These are phyloP conservation scores for Paralichthys olivaceus DNA, from an alignment of 2,113 vertebrate species.

Conservation along the genomic window DNA sequence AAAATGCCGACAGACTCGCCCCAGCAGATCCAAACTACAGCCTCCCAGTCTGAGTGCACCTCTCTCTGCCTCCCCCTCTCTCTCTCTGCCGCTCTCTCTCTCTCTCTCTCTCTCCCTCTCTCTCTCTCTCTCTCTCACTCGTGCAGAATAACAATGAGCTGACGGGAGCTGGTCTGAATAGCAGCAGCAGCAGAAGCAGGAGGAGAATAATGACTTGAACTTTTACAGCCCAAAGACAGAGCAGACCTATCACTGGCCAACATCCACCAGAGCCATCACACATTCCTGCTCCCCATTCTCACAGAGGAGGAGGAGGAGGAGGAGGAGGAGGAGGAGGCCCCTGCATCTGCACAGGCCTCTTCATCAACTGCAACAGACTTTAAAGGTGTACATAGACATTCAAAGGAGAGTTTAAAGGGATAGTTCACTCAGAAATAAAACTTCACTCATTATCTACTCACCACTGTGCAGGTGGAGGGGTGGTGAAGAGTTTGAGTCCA, in stretches of 20 bases:
- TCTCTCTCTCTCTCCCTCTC: conserved; percentile 58
- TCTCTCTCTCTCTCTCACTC: conserved; percentile 75
- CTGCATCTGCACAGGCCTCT: conserved; percentile 45
- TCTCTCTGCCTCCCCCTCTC: neutral
- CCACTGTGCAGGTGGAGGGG: too few relatives aligned
- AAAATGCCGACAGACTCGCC: conserved; percentile 28
- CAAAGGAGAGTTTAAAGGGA: conserved; percentile 1
- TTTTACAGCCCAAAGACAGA: conserved; percentile 70
- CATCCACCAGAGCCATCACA: conserved; percentile 63
- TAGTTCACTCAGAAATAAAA: too few relatives aligned
- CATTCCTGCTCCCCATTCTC: conserved; percentile 62
- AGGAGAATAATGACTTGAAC: conserved; percentile 82
- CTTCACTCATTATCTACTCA: too few relatives aligned
- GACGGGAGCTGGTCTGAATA: conserved; percentile 78
- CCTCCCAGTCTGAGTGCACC: neutral
- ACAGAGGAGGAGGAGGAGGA: conserved; percentile 45
- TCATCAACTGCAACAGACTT: conserved; percentile 49
- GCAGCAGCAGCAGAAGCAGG: conserved; percentile 72
- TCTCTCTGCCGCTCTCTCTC: conserved; percentile 1
- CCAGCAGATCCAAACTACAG: conserved; percentile 41
- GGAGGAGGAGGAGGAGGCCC: conserved; percentile 53
- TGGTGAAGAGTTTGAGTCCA: too few relatives aligned
- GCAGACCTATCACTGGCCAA: conserved; percentile 66
- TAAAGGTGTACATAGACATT: conserved; percentile 21
- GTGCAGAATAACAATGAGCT: conserved; percentile 87